Evolutionary conservation across 2,113 vertebrate species (phyloP).

Genomic region (Alces alces): DNA sequence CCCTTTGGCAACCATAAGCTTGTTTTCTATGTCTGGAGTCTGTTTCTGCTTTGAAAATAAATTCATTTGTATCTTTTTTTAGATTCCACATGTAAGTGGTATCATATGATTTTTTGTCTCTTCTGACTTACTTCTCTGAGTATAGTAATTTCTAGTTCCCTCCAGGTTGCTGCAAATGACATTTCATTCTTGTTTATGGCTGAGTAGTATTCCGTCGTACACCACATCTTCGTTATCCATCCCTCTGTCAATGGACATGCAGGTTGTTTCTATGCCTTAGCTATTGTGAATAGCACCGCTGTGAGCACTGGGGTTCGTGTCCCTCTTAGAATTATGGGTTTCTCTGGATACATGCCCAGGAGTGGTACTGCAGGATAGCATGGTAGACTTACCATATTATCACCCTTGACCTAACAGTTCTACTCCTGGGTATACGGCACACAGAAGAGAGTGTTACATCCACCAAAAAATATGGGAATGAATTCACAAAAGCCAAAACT

Average conservation of each 20-base stretch:
- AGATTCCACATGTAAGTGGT: not conserved
- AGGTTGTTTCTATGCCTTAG: not conserved
- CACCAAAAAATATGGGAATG: not conserved
- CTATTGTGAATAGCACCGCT: not conserved
- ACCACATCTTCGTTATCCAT: not conserved
- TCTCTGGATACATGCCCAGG: not conserved
- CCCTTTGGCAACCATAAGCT: not conserved
- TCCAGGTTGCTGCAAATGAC: not conserved
- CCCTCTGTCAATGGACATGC: not conserved
- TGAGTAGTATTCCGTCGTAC: accelerated
- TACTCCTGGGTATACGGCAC: not conserved
- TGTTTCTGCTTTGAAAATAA: not conserved
- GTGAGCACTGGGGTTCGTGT: not conserved
- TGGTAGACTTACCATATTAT: not conserved
- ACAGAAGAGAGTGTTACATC: not conserved
- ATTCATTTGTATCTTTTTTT: not conserved
- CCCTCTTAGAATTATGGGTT: not conserved
- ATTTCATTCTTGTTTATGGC: not conserved
- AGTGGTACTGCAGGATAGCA: not conserved
- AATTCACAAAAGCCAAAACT: not conserved
- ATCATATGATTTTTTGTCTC: not conserved
- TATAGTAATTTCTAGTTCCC: not conserved
- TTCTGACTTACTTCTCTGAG: not conserved
- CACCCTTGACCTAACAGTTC: not conserved
- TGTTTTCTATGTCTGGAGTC: not conserved